These are phyloP conservation scores for Orthosia incerta DNA, from an alignment of 2,888 invertebrate species.

Conservation along the genomic window DNA sequence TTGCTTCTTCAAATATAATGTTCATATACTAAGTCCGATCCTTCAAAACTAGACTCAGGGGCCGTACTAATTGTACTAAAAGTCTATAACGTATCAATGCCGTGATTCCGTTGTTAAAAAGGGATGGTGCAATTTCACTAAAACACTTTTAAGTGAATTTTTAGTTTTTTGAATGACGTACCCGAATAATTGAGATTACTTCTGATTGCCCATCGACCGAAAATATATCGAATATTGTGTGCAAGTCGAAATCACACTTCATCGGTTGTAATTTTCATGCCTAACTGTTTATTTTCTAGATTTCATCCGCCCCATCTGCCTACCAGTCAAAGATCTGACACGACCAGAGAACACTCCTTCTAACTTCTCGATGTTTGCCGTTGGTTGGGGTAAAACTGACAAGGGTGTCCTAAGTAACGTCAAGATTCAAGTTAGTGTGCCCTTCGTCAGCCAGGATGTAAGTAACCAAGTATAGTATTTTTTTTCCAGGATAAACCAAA, in stretches of 20 bases:
- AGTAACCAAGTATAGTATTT: background rate
- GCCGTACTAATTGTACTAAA: no score
- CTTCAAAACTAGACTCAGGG: background rate
- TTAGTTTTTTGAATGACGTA: background rate
- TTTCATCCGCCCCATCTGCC: conserved; percentile 54
- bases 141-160: background rate
- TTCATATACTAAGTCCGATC: background rate
- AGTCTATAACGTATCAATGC: no score
- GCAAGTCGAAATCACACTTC: no score
- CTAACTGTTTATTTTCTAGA: conserved; percentile 35
- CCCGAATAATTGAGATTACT: no score
- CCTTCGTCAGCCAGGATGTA: conserved; percentile 21
- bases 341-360: background rate
- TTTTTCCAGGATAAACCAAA: background rate
- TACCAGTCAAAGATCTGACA: conserved; percentile 41
- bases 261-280: background rate
- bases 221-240: background rate
- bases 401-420: background rate
- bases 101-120: no score
- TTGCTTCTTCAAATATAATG: no score
- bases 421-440: conserved; percentile 18
- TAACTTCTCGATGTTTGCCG: conserved; percentile 22
- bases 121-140: no score
- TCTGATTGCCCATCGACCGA: background rate
- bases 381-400: conserved; percentile 49